Base-by-base conservation (phyloP, 2,113 vertebrate species). In the Scomber japonicus region DNA sequence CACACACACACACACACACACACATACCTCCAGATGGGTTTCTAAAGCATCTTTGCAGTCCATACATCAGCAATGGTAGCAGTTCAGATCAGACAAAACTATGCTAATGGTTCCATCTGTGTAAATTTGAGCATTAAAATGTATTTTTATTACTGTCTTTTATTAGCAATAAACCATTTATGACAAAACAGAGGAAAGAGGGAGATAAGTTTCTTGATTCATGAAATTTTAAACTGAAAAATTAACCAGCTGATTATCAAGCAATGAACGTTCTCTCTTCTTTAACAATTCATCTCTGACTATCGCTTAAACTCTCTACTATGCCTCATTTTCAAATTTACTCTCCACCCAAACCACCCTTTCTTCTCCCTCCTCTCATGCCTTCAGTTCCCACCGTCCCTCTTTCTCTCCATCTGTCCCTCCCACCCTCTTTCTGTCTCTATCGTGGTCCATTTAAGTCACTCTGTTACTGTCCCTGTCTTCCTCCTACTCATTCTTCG, bases 391-490 rank as follows among this genome's bases (percentile, higher is more conserved):
- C 45, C 24, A 30, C n/a, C 54, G 51, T 71, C 71, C 48, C 62
- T 67, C 63, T n/a, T 14, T 48, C 27, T 44, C 72, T 71, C 66
- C 53, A 60, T 76, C 71, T 86, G 45, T 73, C 63, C 70, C 71
- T 68, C 48, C 60, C 51, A 55, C 44, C 48, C 44, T 71, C 21
- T 64, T 51, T 66, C 19, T 12, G 11, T 13, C 21, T 21, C 61
- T 55, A 68, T 71, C 71, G 70, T 66, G 73, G 62, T 82, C 78
- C 62, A 82, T 84, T 80, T 81, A 85, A 83, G 68, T 84, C 72
- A 24, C 46, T 84, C 27, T 49, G 51, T 66, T 19, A 13, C 59
- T 61, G 50, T 68, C 66, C 62, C 84, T 64, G 9, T 85, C 65
- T 65, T 85, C 60, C 79, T 79, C 73, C 78, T 60, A 75, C 86